Conservation (phyloP, 2,113 vertebrate species). For the Edolisoma coerulescens region DNA sequence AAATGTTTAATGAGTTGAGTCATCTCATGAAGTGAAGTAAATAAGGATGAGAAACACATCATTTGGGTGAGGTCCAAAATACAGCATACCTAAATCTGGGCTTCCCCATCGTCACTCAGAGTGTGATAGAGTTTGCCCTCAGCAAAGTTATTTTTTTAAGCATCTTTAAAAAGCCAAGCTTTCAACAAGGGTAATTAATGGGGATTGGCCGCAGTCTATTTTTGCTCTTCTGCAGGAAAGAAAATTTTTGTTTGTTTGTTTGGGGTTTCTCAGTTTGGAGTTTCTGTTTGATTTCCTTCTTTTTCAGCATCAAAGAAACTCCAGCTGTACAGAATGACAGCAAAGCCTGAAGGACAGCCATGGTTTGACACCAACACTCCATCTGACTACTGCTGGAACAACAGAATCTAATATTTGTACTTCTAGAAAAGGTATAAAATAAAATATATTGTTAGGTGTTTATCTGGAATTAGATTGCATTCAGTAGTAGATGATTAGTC, state of each 20-base stretch:
- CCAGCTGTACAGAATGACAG: neutral
- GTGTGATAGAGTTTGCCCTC: conserved; percentile 32
- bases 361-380: neutral
- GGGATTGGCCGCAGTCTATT: conserved; percentile 16
- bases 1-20: conserved; percentile 70
- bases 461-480: neutral
- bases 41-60: conserved; percentile 58
- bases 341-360: neutral
- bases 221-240: conserved; percentile 52
- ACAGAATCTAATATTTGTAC: neutral
- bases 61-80: conserved; percentile 54
- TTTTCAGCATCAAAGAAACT: conserved; percentile 45
- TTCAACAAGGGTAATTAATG: conserved; percentile 53
- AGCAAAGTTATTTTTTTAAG: conserved; percentile 38
- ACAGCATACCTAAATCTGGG: conserved; percentile 6
- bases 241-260: neutral
- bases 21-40: conserved; percentile 60
- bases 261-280: neutral
- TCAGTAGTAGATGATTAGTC: neutral
- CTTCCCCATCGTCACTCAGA: conserved; percentile 8
- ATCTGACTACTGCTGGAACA: neutral
- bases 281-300: conserved; percentile 35
- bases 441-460: neutral
- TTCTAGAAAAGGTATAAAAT: neutral
- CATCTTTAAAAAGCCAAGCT: conserved; percentile 52